Percentiles rank a stretch among this genome's conserved stretches.
Evolutionary conservation across 2,797 vertebrate species (phyloP).

Genomic region (Scleropages formosus): DNA sequence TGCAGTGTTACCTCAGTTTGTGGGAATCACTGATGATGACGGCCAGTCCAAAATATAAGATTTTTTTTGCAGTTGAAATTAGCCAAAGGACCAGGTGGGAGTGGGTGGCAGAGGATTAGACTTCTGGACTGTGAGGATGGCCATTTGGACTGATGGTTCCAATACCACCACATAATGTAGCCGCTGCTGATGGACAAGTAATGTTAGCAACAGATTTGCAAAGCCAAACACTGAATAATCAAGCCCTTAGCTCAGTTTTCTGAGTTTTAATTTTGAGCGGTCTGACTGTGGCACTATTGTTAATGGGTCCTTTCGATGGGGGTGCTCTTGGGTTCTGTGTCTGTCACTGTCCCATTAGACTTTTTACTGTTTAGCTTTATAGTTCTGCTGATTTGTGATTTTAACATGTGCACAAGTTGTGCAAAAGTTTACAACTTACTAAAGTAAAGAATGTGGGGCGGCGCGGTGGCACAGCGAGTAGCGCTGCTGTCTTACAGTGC

Average conservation of each 20-base stretch:
- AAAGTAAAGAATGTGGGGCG: too few species aligned
- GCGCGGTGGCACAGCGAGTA: too few species aligned
- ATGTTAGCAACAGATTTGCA: conserved; percentile 30
- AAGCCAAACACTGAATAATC: conserved; percentile 30
- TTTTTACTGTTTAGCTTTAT: not conserved
- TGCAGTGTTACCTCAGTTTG: conserved; percentile 25
- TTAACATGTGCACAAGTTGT: too few species aligned
- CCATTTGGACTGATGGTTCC: conserved; percentile 30
- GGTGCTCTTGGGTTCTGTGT: conserved; percentile 10
- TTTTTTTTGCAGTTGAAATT: conserved; percentile 29
- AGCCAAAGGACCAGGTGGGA: conserved; percentile 34
- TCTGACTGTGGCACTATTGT: conserved; percentile 28
- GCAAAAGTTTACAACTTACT: too few species aligned
- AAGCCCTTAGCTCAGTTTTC: conserved; percentile 20
- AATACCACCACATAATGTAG: conserved; percentile 18
- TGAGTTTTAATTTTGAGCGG: conserved; percentile 25
- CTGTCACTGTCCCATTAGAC: conserved; percentile 7
- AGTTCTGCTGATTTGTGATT: not conserved
- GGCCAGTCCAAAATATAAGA: conserved; percentile 31
- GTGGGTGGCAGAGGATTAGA: conserved; percentile 35
- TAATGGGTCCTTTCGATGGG: conserved; percentile 17
- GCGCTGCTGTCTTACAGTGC: too few species aligned
- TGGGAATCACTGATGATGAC: conserved; percentile 27
- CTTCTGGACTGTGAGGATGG: conserved; percentile 28
- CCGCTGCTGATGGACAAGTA: conserved; percentile 26